Conservation (phyloP, 2,888 invertebrate genomes). For the Zelleria hepariella region DNA sequence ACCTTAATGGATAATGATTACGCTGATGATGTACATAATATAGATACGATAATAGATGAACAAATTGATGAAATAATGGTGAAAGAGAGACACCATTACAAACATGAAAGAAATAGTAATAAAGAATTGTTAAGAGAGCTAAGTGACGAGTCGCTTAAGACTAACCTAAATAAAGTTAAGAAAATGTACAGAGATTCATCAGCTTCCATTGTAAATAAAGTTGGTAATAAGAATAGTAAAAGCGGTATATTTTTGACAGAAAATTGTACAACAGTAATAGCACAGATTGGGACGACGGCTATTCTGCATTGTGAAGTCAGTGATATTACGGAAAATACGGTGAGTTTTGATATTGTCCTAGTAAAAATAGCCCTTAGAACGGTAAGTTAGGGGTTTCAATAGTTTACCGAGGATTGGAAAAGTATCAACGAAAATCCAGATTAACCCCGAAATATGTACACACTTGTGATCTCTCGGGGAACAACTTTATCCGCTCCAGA, state of each 20-base stretch:
- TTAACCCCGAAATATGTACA: background rate
- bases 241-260: conserved; percentile 71
- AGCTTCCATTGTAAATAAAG: conserved; percentile 52
- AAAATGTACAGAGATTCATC: conserved; percentile 66
- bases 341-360: too few relatives aligned
- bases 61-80: conserved; percentile 32
- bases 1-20: conserved; percentile 42
- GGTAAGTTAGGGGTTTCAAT: too few relatives aligned
- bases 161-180: conserved; percentile 56
- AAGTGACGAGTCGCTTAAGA: conserved; percentile 43
- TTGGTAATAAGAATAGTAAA: conserved; percentile 50
- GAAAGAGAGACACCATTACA: conserved; percentile 37
- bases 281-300: conserved; percentile 75
- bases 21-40: conserved; percentile 47
- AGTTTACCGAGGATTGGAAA: background rate
- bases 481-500: background rate
- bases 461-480: background rate
- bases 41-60: conserved; percentile 49
- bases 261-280: conserved; percentile 75
- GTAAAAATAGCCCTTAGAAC: too few relatives aligned
- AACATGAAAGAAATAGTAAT: conserved; percentile 32
- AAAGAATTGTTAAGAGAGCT: conserved; percentile 46
- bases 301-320: conserved; percentile 75
- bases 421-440: background rate
- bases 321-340: conserved; percentile 75